phyloP scores from a whole-genome alignment of 2,888 invertebrate species.

The Ectropis crepuscularia region DNA sequence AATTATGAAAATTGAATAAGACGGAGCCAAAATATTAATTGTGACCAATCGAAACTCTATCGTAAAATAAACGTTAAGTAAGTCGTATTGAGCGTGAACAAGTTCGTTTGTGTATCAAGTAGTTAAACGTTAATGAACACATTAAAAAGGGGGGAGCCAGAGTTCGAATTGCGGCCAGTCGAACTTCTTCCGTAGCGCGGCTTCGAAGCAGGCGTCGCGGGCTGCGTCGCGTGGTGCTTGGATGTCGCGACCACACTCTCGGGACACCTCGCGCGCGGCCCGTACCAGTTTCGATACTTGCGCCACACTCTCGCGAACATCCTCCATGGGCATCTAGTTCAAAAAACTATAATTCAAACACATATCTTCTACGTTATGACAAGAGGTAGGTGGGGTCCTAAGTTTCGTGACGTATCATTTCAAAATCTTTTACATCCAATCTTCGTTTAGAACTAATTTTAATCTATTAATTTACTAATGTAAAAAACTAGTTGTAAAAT shows the following conservation, averaged over 20 bases:
- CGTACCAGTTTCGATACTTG: constrained; percentile 74
- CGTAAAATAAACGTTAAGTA: too few species aligned
- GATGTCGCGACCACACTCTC: constrained; percentile 64
- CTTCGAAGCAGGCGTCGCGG: constrained; percentile 76
- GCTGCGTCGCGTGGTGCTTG: constrained; percentile 70
- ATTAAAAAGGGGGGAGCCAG: constrained; percentile 83
- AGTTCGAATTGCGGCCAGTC: constrained; percentile 80
- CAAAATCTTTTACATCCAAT: too few species aligned
- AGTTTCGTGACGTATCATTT: too few species aligned
- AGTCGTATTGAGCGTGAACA: too few species aligned
- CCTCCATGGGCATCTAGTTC: constrained; percentile 62
- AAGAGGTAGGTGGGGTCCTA: too few species aligned
- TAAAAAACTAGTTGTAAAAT: too few species aligned
- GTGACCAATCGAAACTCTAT: too few species aligned
- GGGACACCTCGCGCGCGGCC: constrained; percentile 73
- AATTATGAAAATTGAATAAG: too few species aligned
- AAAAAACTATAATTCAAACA: neutral
- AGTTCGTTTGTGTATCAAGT: neutral
- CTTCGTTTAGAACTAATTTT: too few species aligned
- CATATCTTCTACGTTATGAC: too few species aligned
- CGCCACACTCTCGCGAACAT: constrained; percentile 75
- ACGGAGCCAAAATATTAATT: too few species aligned
- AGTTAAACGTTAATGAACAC: constrained; percentile 60
- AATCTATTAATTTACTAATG: too few species aligned
- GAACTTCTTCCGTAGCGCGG: constrained; percentile 81